Base-by-base conservation (phyloP, 2,113 vertebrate genomes). In the Psephotus haematonotus region DNA sequence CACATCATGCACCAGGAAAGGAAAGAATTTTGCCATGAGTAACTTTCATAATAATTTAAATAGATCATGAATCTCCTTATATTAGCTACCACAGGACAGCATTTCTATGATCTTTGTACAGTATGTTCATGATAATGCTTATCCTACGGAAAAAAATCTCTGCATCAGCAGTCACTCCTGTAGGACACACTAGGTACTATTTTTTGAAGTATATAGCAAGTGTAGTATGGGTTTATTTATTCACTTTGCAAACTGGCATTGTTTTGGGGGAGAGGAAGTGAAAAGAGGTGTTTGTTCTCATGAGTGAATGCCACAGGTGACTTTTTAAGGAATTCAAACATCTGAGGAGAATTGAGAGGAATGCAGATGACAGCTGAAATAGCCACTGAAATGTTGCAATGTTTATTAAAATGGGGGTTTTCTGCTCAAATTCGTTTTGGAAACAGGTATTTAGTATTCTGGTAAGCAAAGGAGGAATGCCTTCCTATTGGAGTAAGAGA, bases 301-400 rank as follows among this genome's bases (percentile, higher is more conserved):
- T 64, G 62, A 82, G 14, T 68, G 77, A 93, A 88, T 86, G 81
- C 64, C 85, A 75, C 82, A 92, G 92, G 92, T 95, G 90, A 78
- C 70, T 88, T 87, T 89, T 78, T 3, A 4, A 57, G 49, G 67
- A 87, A 59, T 92, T 92, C 39, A 91, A 1, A 84, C 27, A 33
- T 55, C 82, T 60, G 63, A 83, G 55, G 64, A 86, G 60, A 88
- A 92, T 60, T 9, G 33, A 81, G 85, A 92, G 47, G 55, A 88
- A 83, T 81, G 57, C 76, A 92, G 83, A 83, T 83, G 81, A 65
- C 50, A 75, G 31, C 59, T 92, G 64, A 88, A 96, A 83, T 71
- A 93, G 50, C 43, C 53, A 18, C 92, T 95, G 74, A 93, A 83
- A 81, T 79, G 35, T 71, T 77, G 55, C 65, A 84, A 31, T 72